Evolutionary conservation across 2,888 invertebrate genomes (phyloP).

Genomic region (Brachyopa scutellaris): DNA sequence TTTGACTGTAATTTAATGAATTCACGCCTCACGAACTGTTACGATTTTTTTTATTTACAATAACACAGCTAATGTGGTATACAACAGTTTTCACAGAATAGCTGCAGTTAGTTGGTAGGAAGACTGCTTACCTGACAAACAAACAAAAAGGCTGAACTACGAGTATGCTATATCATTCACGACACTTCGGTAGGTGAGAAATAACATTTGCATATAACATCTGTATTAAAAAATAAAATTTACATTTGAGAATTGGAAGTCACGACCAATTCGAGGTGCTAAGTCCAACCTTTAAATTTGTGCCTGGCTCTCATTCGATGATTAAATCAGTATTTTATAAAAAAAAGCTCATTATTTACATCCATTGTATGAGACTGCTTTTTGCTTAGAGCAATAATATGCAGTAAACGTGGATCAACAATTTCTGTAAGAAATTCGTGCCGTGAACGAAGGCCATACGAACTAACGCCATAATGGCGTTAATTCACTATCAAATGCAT

Average conservation of each 20-base stretch:
- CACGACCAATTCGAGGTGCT: constrained; percentile 62
- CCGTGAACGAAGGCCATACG: too few relatives aligned
- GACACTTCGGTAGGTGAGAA: constrained; percentile 65
- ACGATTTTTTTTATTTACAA: constrained; percentile 37
- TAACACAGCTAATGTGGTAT: constrained; percentile 44
- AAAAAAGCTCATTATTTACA: too few relatives aligned
- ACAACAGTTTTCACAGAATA: constrained; percentile 33
- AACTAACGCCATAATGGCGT: too few relatives aligned
- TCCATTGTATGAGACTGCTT: too few relatives aligned
- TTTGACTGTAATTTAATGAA: constrained; percentile 35
- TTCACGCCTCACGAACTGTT: constrained; percentile 43
- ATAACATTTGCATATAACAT: constrained; percentile 62
- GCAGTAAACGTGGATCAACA: too few relatives aligned
- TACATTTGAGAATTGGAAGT: constrained; percentile 55
- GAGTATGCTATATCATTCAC: constrained; percentile 54
- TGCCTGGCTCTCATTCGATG: neutral
- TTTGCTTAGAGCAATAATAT: too few relatives aligned
- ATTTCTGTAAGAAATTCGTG: too few relatives aligned
- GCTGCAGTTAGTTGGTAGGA: constrained; percentile 25
- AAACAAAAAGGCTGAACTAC: constrained; percentile 34
- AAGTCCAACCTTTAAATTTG: constrained; percentile 35
- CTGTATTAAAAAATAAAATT: constrained; percentile 55
- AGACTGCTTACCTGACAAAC: constrained; percentile 41
- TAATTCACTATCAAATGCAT: too few relatives aligned
- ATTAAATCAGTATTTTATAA: neutral